A percentile compares a stretch with the other conserved stretches of the same genome.
Conservation (phyloP, 2,113 vertebrate genomes). For the Falco punctatus region DNA sequence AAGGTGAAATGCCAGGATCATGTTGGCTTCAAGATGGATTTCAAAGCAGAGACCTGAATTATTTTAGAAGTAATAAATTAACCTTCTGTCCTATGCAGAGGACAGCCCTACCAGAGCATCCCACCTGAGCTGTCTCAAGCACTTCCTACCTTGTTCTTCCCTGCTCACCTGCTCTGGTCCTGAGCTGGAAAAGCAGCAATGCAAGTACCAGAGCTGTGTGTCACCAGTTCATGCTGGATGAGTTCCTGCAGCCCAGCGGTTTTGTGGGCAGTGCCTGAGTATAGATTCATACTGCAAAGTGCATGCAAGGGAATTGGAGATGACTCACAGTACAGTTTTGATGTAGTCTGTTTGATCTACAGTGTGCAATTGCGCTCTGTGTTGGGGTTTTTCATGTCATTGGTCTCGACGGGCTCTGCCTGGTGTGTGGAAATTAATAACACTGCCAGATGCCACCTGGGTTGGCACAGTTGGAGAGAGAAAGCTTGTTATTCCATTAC, state of each 20-base stretch:
- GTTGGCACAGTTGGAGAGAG: fast-evolving
- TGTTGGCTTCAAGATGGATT: not conserved
- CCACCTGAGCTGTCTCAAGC: fast-evolving
- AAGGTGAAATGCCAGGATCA: not conserved
- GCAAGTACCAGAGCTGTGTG: fast-evolving
- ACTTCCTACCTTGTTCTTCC: not conserved
- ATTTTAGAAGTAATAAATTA: not conserved
- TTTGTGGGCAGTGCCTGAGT: not conserved
- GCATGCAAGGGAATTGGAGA: fast-evolving
- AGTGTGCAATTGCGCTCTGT: not conserved
- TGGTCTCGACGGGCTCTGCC: not conserved
- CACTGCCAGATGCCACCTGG: not conserved
- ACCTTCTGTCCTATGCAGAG: not conserved
- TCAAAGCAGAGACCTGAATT: not conserved
- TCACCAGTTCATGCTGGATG: not conserved
- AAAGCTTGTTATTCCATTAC: not conserved
- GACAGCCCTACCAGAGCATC: not conserved
- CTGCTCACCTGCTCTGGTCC: not conserved
- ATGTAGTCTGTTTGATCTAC: not conserved
- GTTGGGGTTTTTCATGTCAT: not conserved
- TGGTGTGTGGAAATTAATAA: not conserved
- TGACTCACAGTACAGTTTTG: not conserved
- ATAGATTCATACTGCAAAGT: not conserved
- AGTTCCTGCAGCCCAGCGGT: not conserved
- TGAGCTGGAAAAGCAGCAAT: not conserved